Evolutionary conservation across 2,888 invertebrate genomes (phyloP), one percentile per base, ranked within the genome.

Genomic region (Lapara coniferarum): DNA sequence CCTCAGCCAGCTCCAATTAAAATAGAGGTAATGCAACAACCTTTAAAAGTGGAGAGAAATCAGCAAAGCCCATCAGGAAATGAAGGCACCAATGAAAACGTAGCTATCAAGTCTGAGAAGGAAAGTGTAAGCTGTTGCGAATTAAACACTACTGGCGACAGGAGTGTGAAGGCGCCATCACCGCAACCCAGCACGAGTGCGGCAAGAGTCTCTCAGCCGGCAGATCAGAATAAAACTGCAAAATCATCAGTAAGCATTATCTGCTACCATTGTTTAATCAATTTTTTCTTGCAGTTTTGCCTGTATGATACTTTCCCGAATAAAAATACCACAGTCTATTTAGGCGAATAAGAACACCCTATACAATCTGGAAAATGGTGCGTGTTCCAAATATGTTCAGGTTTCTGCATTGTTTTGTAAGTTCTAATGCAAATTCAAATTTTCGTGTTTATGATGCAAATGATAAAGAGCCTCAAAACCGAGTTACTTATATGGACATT

Each of bases 11-110:
- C 71, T 25, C 72, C 79, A 57, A 77, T 89, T 0, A 91, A 90
- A 81, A 75, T 75, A n/a, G 90, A 90, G 72, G 72, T 74, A 57
- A 63, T 74, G 51, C 79, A 76, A 55, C 78, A 78, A 55, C 71
- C 79, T 67, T 80, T 91, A 13, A 91, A 91, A 77, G 72, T 74
- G 10, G 91, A 91, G 72, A 85, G 85, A n/a, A 77, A 79, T 10
- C 69, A 74, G n/a, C 71, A 75, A 52, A 78, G 71, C 63, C 63
- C 70, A 19, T 68, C 72, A 66, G 71, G 71, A 66, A 76, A 71
- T 73, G 70, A 68, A 57, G 82, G 77, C 70, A 68, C 72, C 10
- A 76, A 59, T 72, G 81, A 81, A 30, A 81, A 78, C 72, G 81
- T 86, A 8, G 80, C 76, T 56, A 83, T 91, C 1, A 92, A 92